Conservation (phyloP, 2,888 invertebrate genomes). For the Xestia ashworthii region DNA sequence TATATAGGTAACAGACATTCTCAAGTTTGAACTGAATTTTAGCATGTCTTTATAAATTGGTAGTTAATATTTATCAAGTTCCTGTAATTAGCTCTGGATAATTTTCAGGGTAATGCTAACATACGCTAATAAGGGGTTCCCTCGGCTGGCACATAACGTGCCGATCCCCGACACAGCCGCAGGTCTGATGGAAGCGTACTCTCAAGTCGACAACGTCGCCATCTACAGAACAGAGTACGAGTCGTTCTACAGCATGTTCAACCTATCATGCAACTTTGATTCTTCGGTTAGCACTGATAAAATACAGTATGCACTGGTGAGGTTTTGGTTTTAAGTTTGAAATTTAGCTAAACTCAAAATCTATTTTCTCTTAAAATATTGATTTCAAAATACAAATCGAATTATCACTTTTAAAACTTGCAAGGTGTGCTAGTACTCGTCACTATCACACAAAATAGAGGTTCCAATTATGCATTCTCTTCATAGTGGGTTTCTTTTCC, state of each 20-base stretch:
- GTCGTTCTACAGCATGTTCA: slow-evolving; percentile 92
- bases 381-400: background rate
- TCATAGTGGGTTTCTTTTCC: slow-evolving; percentile 39
- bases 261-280: slow-evolving; percentile 93
- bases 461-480: background rate
- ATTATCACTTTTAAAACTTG: background rate
- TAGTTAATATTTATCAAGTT: background rate
- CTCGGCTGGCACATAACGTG: slow-evolving; percentile 43
- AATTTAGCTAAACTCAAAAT: background rate
- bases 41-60: background rate
- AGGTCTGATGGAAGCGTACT: slow-evolving; percentile 79
- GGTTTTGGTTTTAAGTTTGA: slow-evolving; percentile 66
- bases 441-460: background rate
- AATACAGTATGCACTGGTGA: slow-evolving; percentile 93
- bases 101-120: slow-evolving; percentile 91
- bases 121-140: slow-evolving; percentile 80
- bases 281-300: slow-evolving; percentile 92
- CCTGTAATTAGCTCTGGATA: background rate
- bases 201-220: slow-evolving; percentile 78
- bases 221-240: slow-evolving; percentile 82
- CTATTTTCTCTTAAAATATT: background rate
- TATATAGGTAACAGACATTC: background rate
- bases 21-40: background rate
- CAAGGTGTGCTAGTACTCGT: background rate
- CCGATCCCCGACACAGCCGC: slow-evolving; percentile 71